Percentiles rank a stretch among this genome's conserved stretches.
Conservation (phyloP, 1,140 invertebrate genomes). For the Drosophila tani region DNA sequence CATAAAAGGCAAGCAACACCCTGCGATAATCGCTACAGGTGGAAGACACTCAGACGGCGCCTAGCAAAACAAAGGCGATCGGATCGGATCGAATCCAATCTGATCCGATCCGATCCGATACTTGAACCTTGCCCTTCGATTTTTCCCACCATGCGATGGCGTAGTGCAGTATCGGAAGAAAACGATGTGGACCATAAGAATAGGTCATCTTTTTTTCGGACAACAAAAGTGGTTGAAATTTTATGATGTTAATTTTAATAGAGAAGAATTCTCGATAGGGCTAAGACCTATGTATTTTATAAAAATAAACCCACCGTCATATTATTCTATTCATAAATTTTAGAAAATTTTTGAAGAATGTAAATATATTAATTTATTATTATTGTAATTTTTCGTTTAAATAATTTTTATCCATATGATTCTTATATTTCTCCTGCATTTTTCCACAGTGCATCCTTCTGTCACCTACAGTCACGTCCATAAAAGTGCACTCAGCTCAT, state of each 20-base stretch:
- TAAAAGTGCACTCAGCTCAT: slow-evolving; percentile 26
- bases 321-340: too few relatives aligned
- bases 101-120: slow-evolving; percentile 31
- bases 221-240: too few relatives aligned
- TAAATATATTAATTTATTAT: too few relatives aligned
- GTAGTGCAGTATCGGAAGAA: slow-evolving; percentile 11
- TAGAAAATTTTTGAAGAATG: too few relatives aligned
- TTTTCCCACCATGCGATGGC: slow-evolving; percentile 17
- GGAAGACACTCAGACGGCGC: slow-evolving; percentile 40
- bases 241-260: too few relatives aligned
- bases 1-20: slow-evolving; percentile 35
- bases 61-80: slow-evolving; percentile 43
- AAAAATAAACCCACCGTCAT: too few relatives aligned
- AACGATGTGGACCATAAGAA: background rate
- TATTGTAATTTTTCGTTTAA: too few relatives aligned
- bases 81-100: slow-evolving; percentile 26
- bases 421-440: background rate
- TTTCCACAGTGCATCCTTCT: background rate
- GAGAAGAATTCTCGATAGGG: too few relatives aligned
- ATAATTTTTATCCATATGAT: too few relatives aligned
- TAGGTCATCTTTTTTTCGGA: background rate
- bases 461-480: background rate
- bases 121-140: slow-evolving; percentile 40
- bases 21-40: slow-evolving; percentile 13
- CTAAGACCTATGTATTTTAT: too few relatives aligned